Conservation (phyloP, 2,113 vertebrate genomes). For the Chascanopsetta lugubris region DNA sequence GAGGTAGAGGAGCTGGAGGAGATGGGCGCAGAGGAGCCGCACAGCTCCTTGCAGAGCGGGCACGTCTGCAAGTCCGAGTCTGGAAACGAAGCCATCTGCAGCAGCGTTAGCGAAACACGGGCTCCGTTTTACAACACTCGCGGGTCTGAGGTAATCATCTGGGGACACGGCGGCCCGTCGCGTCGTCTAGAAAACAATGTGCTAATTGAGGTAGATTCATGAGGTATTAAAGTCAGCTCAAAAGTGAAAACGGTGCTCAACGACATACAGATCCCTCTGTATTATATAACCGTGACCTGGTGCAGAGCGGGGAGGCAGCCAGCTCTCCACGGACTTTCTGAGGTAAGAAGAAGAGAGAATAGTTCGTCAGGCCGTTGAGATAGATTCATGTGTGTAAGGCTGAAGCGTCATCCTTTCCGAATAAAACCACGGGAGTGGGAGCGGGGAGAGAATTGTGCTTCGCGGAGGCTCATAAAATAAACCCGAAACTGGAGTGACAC, state of each 20-base stretch:
- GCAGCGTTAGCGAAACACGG: constrained; percentile 45
- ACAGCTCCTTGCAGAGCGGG: constrained; percentile 92
- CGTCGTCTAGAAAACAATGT: constrained; percentile 23
- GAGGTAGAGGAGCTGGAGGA: constrained; percentile 90
- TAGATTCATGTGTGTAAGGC: constrained; percentile 29
- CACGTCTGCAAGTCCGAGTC: constrained; percentile 93
- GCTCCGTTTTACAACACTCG: constrained; percentile 53
- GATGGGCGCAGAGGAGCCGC: constrained; percentile 88
- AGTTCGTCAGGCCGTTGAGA: neutral
- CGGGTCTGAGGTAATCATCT: constrained; percentile 54
- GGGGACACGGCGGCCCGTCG: constrained; percentile 39
- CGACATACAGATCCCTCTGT: constrained; percentile 3
- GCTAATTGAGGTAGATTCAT: constrained; percentile 72
- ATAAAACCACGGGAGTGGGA: constrained; percentile 6
- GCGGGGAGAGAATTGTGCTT: constrained; percentile 9
- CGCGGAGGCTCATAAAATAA: constrained; percentile 45
- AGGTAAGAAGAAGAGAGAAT: constrained; percentile 12
- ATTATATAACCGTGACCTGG: constrained; percentile 27
- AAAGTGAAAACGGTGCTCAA: constrained; percentile 32
- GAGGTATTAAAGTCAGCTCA: constrained; percentile 46
- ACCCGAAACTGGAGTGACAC: constrained; percentile 42
- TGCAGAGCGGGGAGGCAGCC: constrained; percentile 40
- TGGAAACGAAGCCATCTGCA: constrained; percentile 91
- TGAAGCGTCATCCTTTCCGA: constrained; percentile 10
- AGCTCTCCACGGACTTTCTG: constrained; percentile 21